A percentile compares a stretch with the other conserved stretches of the same genome.
Evolutionary conservation across 2,888 invertebrate genomes (phyloP).

Genomic region (Drosophila acutilabella): DNA sequence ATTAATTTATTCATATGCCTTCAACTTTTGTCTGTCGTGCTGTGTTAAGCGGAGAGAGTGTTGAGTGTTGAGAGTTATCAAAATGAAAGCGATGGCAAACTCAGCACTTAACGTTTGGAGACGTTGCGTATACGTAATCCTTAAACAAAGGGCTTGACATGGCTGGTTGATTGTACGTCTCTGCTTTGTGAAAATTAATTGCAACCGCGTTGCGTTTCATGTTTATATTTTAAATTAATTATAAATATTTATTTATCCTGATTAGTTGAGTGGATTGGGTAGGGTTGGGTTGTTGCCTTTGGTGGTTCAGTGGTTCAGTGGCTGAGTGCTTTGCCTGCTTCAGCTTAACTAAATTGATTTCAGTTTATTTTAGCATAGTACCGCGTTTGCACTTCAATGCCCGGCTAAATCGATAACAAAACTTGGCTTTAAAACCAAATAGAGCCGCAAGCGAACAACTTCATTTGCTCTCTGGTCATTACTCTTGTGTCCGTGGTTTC

Average conservation of each 20-base stretch:
- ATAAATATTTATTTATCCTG: constrained; percentile 81
- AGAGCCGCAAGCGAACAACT: constrained; percentile 38
- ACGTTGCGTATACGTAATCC: constrained; percentile 41
- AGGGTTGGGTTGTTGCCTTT: not conserved
- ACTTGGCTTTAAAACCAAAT: constrained; percentile 65
- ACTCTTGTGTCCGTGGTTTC: constrained; percentile 48
- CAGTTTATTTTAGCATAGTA: constrained; percentile 73
- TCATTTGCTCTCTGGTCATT: constrained; percentile 55
- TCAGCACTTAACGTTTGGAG: constrained; percentile 10
- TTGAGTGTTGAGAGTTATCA: constrained; percentile 49
- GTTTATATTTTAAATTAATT: constrained; percentile 81
- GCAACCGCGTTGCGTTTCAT: constrained; percentile 59
- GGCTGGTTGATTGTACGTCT: not conserved
- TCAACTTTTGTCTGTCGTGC: constrained; percentile 15
- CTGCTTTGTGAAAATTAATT: constrained; percentile 69
- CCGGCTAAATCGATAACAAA: constrained; percentile 64
- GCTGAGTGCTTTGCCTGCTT: constrained; percentile 5
- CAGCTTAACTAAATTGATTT: constrained; percentile 76
- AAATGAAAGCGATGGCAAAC: constrained; percentile 22
- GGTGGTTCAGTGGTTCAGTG: constrained; percentile 6
- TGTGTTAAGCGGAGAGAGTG: constrained; percentile 14
- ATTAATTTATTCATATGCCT: constrained; percentile 77
- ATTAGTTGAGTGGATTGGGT: constrained; percentile 61
- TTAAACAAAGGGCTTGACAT: constrained; percentile 13
- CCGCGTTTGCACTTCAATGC: constrained; percentile 36